These are phyloP conservation scores for Xiphorhynchus elegans DNA, from an alignment of 2,113 vertebrate genomes.

Conservation along the genomic window DNA sequence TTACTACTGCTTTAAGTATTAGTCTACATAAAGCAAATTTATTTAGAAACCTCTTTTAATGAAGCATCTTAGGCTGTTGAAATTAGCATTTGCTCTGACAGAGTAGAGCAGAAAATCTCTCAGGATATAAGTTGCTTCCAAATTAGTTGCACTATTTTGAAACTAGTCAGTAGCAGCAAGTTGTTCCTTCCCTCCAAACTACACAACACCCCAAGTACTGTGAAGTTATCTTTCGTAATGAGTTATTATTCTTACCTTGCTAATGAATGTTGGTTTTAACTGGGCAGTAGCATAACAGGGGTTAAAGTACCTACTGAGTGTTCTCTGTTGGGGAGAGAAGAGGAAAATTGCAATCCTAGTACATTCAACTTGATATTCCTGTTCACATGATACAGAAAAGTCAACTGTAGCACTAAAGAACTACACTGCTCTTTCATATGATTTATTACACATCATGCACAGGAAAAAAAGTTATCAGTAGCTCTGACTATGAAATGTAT, in stretches of 20 bases:
- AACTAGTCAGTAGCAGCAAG: not conserved
- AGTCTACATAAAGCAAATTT: not conserved
- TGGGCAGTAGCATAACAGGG: constrained; percentile 97
- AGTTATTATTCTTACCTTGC: constrained; percentile 86
- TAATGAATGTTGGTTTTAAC: constrained; percentile 95
- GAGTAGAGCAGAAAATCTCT: rapidly evolving
- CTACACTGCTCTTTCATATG: not conserved
- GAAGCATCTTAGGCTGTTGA: not conserved
- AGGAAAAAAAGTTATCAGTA: not conserved
- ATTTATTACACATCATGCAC: not conserved
- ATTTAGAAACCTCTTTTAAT: not conserved
- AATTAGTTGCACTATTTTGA: not conserved
- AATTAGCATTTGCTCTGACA: not conserved
- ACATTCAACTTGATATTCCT: not conserved
- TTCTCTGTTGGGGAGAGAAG: constrained; percentile 80
- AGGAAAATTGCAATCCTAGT: not conserved
- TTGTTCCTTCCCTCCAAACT: not conserved
- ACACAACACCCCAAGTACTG: not conserved
- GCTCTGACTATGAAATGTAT: not conserved
- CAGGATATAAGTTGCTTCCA: not conserved
- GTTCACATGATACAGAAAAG: not conserved
- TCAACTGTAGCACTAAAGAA: not conserved
- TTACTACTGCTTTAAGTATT: not conserved
- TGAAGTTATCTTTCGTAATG: not conserved
- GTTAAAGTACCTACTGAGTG: constrained; percentile 95